Evolutionary conservation across 2,113 vertebrate genomes (phyloP).

Genomic region (Phrynocephalus versicolor): DNA sequence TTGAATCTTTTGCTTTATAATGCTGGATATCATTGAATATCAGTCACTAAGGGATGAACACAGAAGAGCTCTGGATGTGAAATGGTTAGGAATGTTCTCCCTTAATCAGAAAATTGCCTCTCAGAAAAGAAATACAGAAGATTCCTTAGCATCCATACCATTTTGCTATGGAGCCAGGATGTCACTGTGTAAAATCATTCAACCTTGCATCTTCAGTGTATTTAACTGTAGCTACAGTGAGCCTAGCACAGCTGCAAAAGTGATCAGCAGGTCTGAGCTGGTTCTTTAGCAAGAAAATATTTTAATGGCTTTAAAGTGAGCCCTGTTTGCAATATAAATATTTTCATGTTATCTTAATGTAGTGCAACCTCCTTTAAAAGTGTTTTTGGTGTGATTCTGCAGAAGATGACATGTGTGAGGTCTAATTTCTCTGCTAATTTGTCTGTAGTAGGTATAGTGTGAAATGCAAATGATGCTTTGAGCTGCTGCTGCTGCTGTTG

Average conservation of each 20-base stretch:
- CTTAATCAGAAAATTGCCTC: conserved; percentile 66
- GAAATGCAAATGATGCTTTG: conserved; percentile 76
- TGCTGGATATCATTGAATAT: conserved; percentile 40
- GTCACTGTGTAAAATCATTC: conserved; percentile 66
- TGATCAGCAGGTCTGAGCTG: conserved; percentile 60
- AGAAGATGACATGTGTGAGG: conserved; percentile 72
- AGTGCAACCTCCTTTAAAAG: conserved; percentile 62
- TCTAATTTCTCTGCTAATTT: conserved; percentile 79
- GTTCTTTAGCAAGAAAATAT: conserved; percentile 61
- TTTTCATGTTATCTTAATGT: conserved; percentile 69
- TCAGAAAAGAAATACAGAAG: conserved; percentile 47
- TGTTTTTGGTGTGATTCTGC: conserved; percentile 60
- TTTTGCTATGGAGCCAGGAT: conserved; percentile 47
- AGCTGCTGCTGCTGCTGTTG: conserved; percentile 58
- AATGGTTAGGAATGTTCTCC: conserved; percentile 61
- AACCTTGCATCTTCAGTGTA: conserved; percentile 51
- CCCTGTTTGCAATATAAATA: conserved; percentile 73
- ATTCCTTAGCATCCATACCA: conserved; percentile 52
- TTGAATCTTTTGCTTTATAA: not conserved
- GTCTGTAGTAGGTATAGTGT: conserved; percentile 72
- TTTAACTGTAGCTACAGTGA: conserved; percentile 61
- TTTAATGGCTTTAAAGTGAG: conserved; percentile 72
- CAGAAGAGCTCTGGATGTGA: conserved; percentile 50
- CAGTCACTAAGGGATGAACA: conserved; percentile 61
- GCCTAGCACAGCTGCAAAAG: conserved; percentile 61